These are phyloP conservation scores for Chalcosyrphus nemorum DNA, from an alignment of 2,888 invertebrate species.

Conservation along the genomic window DNA sequence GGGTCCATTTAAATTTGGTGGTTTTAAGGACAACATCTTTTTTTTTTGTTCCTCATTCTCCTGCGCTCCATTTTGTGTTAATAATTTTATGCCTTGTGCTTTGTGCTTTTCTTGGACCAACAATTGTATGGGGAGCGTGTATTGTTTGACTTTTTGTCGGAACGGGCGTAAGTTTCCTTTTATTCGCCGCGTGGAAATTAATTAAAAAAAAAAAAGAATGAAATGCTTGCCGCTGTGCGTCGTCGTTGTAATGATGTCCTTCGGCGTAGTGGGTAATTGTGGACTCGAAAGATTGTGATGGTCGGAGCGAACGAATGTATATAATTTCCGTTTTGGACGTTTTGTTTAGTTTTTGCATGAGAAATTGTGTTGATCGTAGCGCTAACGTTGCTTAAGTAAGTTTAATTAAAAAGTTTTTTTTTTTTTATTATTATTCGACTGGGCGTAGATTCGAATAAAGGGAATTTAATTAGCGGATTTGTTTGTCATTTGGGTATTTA, in stretches of 20 bases:
- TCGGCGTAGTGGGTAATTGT: conserved; percentile 41
- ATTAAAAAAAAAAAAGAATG: conserved; percentile 47
- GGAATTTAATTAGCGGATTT: conserved; percentile 42
- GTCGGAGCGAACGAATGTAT: conserved; percentile 15
- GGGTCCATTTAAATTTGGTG: conserved; percentile 38
- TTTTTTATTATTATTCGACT: background rate
- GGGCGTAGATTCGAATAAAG: background rate
- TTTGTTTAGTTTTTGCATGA: conserved; percentile 60
- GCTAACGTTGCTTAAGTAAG: conserved; percentile 19
- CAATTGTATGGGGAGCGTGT: background rate
- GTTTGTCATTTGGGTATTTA: conserved; percentile 46
- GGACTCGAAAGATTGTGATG: conserved; percentile 14
- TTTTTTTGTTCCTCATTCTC: background rate
- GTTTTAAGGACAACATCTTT: background rate
- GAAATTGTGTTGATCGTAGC: conserved; percentile 34
- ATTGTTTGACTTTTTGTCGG: conserved; percentile 46
- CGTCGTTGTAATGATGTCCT: conserved; percentile 55
- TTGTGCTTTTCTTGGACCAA: conserved; percentile 17
- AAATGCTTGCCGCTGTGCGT: conserved; percentile 16
- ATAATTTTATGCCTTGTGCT: conserved; percentile 29
- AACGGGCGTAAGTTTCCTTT: conserved; percentile 12
- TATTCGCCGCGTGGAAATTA: conserved; percentile 38
- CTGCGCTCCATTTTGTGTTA: background rate
- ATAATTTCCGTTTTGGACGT: conserved; percentile 37
- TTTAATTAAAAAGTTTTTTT: conserved; percentile 50